phyloP scores from a whole-genome alignment of 2,888 invertebrate species.

The Hydriomena furcata region DNA sequence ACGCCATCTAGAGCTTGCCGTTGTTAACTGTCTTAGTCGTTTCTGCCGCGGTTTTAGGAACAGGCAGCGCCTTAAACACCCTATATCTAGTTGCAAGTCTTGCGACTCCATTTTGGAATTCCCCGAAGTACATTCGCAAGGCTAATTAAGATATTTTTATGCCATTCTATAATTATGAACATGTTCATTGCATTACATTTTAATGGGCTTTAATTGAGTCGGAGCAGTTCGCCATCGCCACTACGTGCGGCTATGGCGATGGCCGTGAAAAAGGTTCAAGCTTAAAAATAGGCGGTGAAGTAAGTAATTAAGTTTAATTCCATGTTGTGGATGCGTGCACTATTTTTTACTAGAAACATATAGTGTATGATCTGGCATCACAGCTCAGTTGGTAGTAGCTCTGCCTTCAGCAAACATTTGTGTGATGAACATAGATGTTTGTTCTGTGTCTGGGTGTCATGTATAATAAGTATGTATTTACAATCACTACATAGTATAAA shows the following conservation, averaged over 20 bases:
- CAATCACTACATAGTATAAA: too few relatives aligned
- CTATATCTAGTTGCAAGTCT: too few relatives aligned
- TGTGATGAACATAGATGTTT: too few relatives aligned
- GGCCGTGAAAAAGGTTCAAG: slow-evolving; percentile 12
- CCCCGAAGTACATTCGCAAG: slow-evolving; percentile 31
- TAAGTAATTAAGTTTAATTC: slow-evolving; percentile 15
- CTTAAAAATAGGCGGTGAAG: slow-evolving; percentile 21
- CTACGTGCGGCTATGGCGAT: slow-evolving; percentile 34
- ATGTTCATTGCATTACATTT: slow-evolving; percentile 59
- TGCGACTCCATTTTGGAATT: slow-evolving; percentile 28
- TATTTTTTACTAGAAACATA: neutral
- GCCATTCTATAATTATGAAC: slow-evolving; percentile 53
- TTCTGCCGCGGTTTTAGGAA: too few relatives aligned
- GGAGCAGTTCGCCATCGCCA: slow-evolving; percentile 51
- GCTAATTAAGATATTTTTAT: slow-evolving; percentile 48
- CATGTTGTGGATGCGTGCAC: neutral
- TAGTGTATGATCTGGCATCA: too few relatives aligned
- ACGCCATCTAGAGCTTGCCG: too few relatives aligned
- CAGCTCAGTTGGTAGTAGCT: too few relatives aligned
- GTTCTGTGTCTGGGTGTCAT: too few relatives aligned
- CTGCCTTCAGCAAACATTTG: too few relatives aligned
- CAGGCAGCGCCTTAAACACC: too few relatives aligned
- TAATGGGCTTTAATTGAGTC: slow-evolving; percentile 60
- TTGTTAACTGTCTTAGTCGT: too few relatives aligned
- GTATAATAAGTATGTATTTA: too few relatives aligned